Conservation (phyloP, 2,797 vertebrate species). For the Sebastes diploproa region DNA sequence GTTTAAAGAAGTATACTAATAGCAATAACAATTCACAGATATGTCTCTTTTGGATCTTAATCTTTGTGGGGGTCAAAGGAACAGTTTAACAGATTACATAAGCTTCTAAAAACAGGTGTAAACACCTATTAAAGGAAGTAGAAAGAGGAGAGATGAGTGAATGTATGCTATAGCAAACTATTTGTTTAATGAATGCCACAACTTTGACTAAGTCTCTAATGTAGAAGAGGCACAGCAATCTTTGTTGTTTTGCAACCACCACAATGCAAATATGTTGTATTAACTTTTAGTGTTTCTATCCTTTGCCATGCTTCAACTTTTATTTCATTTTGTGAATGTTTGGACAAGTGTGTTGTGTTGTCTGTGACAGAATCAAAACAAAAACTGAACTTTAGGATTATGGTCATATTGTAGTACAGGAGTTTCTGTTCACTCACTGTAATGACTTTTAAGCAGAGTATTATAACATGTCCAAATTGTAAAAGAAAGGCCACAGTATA, state of each 20-base stretch:
- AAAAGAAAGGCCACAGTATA: background rate
- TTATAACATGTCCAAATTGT: background rate
- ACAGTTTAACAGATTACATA: no score
- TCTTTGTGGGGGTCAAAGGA: background rate
- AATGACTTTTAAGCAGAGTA: conserved; percentile 4
- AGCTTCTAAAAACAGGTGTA: background rate
- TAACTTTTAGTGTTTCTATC: background rate
- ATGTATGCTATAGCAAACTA: background rate
- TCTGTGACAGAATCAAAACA: background rate
- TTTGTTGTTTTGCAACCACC: background rate
- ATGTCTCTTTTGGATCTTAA: background rate
- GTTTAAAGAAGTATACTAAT: no score
- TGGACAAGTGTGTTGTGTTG: background rate
- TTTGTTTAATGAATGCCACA: conserved; percentile 26
- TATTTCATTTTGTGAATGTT: background rate
- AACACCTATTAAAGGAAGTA: background rate
- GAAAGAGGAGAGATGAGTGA: background rate
- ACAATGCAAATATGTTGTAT: background rate
- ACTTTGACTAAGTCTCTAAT: background rate
- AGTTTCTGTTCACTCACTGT: background rate
- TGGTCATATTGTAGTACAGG: background rate
- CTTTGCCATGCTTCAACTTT: background rate
- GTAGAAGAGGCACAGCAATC: background rate
- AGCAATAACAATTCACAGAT: background rate
- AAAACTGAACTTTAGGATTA: background rate